Evolutionary conservation across 2,113 vertebrate species (phyloP).

Genomic region (Poicephalus gulielmi): DNA sequence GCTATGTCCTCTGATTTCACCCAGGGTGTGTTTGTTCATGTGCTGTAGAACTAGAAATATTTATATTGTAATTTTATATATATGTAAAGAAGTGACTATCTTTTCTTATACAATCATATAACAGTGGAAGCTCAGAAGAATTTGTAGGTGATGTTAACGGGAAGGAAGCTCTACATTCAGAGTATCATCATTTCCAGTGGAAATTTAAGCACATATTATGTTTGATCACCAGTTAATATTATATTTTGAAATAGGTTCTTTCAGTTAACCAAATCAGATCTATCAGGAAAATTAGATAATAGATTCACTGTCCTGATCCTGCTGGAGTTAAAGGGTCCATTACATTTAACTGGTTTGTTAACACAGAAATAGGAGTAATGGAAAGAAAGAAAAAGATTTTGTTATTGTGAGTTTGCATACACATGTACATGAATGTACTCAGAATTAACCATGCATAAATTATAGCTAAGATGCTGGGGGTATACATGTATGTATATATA

Average conservation of each 20-base stretch:
- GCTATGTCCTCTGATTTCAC: background rate
- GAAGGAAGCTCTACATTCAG: background rate
- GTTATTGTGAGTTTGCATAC: background rate
- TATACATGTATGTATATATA: too few relatives aligned
- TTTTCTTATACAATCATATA: background rate
- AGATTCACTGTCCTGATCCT: background rate
- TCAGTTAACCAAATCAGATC: background rate
- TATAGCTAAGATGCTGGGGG: background rate
- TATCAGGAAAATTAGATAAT: background rate
- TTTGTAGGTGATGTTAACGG: background rate
- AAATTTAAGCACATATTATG: background rate
- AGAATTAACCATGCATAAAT: background rate
- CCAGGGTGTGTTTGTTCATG: background rate
- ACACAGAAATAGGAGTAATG: background rate
- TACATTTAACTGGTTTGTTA: background rate
- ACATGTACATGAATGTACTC: fast-evolving
- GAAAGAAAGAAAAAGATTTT: background rate
- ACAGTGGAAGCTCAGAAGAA: background rate
- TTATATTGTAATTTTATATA: background rate
- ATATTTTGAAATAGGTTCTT: background rate
- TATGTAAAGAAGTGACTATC: background rate
- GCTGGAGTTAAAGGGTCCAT: background rate
- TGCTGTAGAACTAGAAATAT: background rate
- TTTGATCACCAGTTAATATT: background rate
- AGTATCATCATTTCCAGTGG: background rate